Conservation (phyloP, 1,140 invertebrate species). For the Mylabris phalerata region DNA sequence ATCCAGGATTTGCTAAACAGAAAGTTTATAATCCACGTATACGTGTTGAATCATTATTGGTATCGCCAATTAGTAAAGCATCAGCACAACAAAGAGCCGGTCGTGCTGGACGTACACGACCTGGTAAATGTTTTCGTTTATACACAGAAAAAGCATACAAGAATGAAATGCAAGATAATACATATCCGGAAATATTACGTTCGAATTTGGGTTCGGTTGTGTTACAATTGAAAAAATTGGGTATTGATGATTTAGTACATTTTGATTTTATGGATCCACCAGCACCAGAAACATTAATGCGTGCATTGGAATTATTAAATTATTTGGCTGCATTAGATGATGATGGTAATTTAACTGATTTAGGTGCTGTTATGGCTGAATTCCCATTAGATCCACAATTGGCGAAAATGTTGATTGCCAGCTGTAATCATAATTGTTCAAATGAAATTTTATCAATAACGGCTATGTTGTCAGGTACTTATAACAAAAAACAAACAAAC, state of each 20-base stretch:
- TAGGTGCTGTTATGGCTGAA: constrained; percentile 99
- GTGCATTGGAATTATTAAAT: constrained; percentile 94
- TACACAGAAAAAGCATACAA: constrained; percentile 99
- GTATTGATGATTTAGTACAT: constrained; percentile 98
- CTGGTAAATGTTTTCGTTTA: constrained; percentile 96
- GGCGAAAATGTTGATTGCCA: constrained; percentile 98
- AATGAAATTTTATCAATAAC: constrained; percentile 99
- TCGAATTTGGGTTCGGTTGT: constrained; percentile 96
- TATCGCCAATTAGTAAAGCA: constrained; percentile 98
- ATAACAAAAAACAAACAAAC: neutral
- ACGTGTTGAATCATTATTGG: constrained; percentile 93
- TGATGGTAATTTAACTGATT: constrained; percentile 90
- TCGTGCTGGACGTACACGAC: constrained; percentile 90
- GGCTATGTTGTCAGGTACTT: constrained; percentile 96
- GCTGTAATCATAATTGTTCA: constrained; percentile 95
- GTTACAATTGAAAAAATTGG: constrained; percentile 96
- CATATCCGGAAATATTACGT: constrained; percentile 96
- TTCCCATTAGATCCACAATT: constrained; percentile 98
- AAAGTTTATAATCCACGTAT: constrained; percentile 98
- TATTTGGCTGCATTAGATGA: constrained; percentile 96
- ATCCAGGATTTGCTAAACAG: constrained; percentile 99
- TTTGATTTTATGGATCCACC: constrained; percentile 99
- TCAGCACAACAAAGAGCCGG: constrained; percentile 98
- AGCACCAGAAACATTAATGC: constrained; percentile 99
- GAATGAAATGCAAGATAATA: constrained; percentile 99